Conservation (phyloP, 2,888 invertebrate species). For the Pristionchus arcanus region DNA sequence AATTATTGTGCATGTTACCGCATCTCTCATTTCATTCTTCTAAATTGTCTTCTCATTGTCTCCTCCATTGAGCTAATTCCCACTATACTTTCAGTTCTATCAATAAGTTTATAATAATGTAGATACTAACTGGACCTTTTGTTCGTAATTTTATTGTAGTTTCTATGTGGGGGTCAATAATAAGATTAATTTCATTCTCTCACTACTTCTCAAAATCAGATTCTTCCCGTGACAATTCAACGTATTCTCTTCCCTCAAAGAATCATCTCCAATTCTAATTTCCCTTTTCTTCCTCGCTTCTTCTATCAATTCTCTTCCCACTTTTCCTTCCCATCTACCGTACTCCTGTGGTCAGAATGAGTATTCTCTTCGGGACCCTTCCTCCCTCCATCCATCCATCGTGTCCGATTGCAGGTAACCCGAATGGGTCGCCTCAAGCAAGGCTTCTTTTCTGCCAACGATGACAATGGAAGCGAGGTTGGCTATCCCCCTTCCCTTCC, state of each 20-base stretch:
- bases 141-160: conserved; percentile 25
- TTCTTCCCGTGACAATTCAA: background rate
- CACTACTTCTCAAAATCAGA: background rate
- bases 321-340: conserved; percentile 12
- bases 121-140: background rate
- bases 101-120: background rate
- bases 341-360: background rate
- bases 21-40: background rate
- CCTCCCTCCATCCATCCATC: background rate
- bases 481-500: background rate
- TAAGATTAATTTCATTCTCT: background rate
- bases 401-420: conserved; percentile 51
- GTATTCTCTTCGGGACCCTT: background rate
- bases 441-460: conserved; percentile 55
- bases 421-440: conserved; percentile 56
- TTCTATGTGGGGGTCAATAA: background rate
- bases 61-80: background rate
- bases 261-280: conserved; percentile 2
- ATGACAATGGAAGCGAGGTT: conserved; percentile 53
- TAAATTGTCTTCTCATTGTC: conserved; percentile 1
- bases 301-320: background rate
- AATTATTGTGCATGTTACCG: background rate
- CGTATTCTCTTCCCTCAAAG: conserved; percentile 1
- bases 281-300: background rate
- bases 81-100: background rate